phyloP scores from a whole-genome alignment of 2,888 invertebrate genomes.

The Noctua pronuba region DNA sequence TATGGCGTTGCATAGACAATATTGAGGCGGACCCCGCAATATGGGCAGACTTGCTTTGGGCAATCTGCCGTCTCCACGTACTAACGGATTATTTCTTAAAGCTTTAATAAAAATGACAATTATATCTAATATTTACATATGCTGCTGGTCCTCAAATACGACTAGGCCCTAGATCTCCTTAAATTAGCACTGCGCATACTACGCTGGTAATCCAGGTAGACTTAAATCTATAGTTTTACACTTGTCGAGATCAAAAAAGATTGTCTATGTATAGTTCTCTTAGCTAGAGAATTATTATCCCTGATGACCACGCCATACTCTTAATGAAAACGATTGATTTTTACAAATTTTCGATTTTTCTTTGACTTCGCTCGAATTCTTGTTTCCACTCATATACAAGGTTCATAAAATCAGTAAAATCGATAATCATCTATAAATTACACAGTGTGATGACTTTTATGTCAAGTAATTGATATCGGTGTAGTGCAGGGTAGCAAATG shows the following conservation, averaged over 20 bases:
- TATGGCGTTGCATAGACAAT: not conserved
- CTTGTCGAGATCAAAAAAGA: constrained; percentile 42
- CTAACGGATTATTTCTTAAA: constrained; percentile 14
- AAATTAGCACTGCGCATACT: not conserved
- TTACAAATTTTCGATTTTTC: too few species aligned
- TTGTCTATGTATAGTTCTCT: constrained; percentile 7
- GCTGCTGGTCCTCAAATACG: not conserved
- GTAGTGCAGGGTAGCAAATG: too few species aligned
- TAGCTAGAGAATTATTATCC: constrained; percentile 6
- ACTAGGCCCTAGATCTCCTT: constrained; percentile 3
- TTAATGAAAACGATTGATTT: not conserved
- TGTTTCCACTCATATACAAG: too few species aligned
- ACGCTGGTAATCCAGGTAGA: not conserved
- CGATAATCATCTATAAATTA: too few species aligned
- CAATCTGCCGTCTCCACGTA: not conserved
- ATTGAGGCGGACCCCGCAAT: not conserved
- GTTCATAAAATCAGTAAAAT: too few species aligned
- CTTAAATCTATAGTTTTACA: constrained; percentile 20
- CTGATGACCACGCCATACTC: not conserved
- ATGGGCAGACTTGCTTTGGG: not conserved
- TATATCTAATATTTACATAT: constrained; percentile 17
- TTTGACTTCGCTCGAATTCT: too few species aligned
- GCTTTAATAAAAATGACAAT: constrained; percentile 13
- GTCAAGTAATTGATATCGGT: too few species aligned
- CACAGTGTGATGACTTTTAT: too few species aligned